These are phyloP conservation scores for Amphipoea lucens DNA, from an alignment of 2,888 invertebrate genomes.

Conservation along the genomic window DNA sequence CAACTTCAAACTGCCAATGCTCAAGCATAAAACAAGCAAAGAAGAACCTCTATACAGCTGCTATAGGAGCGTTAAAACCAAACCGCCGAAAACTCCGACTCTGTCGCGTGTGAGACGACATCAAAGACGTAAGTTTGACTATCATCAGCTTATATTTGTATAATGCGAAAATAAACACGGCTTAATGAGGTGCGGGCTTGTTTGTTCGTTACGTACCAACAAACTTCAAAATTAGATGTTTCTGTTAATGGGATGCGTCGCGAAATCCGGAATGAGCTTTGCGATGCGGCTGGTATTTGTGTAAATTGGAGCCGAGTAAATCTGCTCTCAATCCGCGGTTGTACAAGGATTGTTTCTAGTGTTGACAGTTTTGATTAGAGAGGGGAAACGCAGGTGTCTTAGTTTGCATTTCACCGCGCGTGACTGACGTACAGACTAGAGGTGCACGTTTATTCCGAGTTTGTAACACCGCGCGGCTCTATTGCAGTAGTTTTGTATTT, in stretches of 20 bases:
- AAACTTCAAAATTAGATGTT: constrained; percentile 80
- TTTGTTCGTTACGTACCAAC: constrained; percentile 71
- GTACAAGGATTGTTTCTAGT: constrained; percentile 61
- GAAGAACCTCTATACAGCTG: constrained; percentile 87
- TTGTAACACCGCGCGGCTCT: constrained; percentile 39
- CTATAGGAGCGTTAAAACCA: constrained; percentile 87
- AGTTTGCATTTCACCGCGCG: constrained; percentile 62
- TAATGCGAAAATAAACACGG: constrained; percentile 80
- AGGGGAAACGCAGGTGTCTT: constrained; percentile 66
- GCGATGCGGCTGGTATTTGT: constrained; percentile 58
- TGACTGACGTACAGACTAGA: constrained; percentile 61
- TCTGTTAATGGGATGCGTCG: constrained; percentile 76
- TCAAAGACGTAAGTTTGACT: constrained; percentile 86
- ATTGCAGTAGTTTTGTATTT: constrained; percentile 47
- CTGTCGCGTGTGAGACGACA: constrained; percentile 87
- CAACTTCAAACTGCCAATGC: constrained; percentile 89
- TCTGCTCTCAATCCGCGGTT: constrained; percentile 55
- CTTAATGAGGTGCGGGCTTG: constrained; percentile 82
- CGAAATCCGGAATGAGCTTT: constrained; percentile 66
- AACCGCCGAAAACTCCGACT: constrained; percentile 90
- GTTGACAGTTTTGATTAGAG: constrained; percentile 69
- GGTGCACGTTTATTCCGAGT: constrained; percentile 46
- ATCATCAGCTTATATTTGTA: constrained; percentile 70
- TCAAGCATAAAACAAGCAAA: constrained; percentile 85
- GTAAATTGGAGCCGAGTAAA: constrained; percentile 59